Percentiles rank a stretch among this genome's conserved stretches.
These are phyloP conservation scores for Rhombomys opimus DNA, from an alignment of 2,113 vertebrate species.

Conservation along the genomic window DNA sequence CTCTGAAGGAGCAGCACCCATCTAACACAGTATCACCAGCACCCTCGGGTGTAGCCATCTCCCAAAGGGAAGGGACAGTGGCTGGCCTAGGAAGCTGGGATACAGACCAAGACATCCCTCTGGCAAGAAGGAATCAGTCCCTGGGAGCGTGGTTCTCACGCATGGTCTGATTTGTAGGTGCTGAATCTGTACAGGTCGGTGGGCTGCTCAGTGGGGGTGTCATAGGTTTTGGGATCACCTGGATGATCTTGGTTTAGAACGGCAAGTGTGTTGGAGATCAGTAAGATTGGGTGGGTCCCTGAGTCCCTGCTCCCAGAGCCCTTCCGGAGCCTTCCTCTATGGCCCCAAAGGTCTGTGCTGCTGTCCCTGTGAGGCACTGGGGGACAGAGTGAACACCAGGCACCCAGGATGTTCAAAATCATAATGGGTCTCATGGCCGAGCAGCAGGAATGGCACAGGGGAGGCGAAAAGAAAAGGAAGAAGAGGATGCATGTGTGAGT, in stretches of 20 bases:
- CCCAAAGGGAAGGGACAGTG: background rate
- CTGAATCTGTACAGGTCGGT: background rate
- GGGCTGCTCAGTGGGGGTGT: background rate
- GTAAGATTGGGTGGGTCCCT: background rate
- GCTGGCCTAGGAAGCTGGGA: background rate
- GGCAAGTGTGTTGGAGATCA: background rate
- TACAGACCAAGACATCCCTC: background rate
- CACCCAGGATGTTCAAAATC: background rate
- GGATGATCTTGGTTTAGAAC: background rate
- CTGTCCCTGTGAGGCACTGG: background rate
- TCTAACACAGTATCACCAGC: background rate
- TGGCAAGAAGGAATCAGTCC: background rate
- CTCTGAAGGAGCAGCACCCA: too few relatives aligned
- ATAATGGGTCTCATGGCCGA: background rate
- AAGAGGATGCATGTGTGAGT: rapidly evolving
- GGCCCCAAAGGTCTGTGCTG: background rate
- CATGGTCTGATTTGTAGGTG: background rate
- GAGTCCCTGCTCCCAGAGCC: background rate
- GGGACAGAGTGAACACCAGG: background rate
- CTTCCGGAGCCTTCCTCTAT: background rate
- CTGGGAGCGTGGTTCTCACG: background rate
- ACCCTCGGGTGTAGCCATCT: background rate
- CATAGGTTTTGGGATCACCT: background rate
- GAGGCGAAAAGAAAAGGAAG: too few relatives aligned
- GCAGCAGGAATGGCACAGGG: background rate